phyloP scores from a whole-genome alignment of 2,113 vertebrate species.

The Catharus minimus region DNA sequence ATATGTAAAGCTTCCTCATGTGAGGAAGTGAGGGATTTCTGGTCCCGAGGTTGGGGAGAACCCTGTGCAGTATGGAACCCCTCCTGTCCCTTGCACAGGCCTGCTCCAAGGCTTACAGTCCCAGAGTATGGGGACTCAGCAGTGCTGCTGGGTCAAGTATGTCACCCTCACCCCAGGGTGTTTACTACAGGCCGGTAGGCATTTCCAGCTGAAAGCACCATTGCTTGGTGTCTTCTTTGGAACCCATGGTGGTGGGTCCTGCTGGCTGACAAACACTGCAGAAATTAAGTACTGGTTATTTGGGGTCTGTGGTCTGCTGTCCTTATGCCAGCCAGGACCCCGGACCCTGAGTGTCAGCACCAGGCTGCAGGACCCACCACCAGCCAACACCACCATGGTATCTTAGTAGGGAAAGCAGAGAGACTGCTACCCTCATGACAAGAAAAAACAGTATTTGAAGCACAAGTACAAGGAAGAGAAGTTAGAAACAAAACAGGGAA shows the following conservation, averaged over 20 bases:
- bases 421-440: neutral
- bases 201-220: neutral
- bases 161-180: rapidly evolving
- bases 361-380: neutral
- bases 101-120: neutral
- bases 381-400: neutral
- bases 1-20: neutral
- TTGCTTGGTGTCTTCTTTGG: neutral
- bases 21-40: rapidly evolving
- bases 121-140: neutral
- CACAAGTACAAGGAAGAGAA: neutral
- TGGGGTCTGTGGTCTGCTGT: neutral
- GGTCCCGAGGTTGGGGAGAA: rapidly evolving
- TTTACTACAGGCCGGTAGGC: neutral
- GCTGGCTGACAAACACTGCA: rapidly evolving
- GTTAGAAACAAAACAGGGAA: neutral
- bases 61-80: rapidly evolving
- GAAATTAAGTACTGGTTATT: neutral
- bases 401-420: rapidly evolving
- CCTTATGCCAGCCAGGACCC: neutral
- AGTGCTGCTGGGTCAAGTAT: neutral
- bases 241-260: neutral
- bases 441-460: neutral
- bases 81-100: neutral
- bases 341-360: no score